Evolutionary conservation across 1,140 invertebrate genomes (phyloP).

Genomic region (Achroia grisella): DNA sequence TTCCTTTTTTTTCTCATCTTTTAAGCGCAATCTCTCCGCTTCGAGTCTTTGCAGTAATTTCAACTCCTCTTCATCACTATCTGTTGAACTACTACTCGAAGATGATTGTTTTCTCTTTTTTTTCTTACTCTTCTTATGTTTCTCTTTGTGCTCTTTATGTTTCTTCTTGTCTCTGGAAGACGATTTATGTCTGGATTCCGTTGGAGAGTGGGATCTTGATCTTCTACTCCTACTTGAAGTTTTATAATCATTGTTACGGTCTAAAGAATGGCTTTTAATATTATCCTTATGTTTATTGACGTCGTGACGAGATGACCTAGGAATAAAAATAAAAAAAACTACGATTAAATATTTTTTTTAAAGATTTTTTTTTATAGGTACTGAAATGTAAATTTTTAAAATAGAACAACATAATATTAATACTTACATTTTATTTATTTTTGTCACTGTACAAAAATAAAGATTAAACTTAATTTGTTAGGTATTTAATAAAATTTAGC

Average conservation of each 20-base stretch:
- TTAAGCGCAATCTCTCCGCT: slow-evolving; percentile 78
- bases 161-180: slow-evolving; percentile 35
- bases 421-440: too few relatives aligned
- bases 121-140: slow-evolving; percentile 53
- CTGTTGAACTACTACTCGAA: slow-evolving; percentile 30
- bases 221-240: slow-evolving; percentile 13
- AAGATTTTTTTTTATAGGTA: too few relatives aligned
- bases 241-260: slow-evolving; percentile 16
- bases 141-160: slow-evolving; percentile 16
- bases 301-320: slow-evolving; percentile 29
- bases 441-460: too few relatives aligned
- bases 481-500: too few relatives aligned
- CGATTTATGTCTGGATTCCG: slow-evolving; percentile 30
- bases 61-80: slow-evolving; percentile 75
- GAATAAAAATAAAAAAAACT: too few relatives aligned
- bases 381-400: too few relatives aligned
- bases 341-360: too few relatives aligned
- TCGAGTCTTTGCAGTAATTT: slow-evolving; percentile 83
- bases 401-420: too few relatives aligned
- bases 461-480: too few relatives aligned
- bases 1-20: slow-evolving; percentile 79
- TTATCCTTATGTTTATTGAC: slow-evolving; percentile 12
- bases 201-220: slow-evolving; percentile 20
- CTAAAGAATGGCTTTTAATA: slow-evolving; percentile 23
- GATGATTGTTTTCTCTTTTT: slow-evolving; percentile 35